phyloP scores from a whole-genome alignment of 2,888 invertebrate species.

The Dynastes hyllus region DNA sequence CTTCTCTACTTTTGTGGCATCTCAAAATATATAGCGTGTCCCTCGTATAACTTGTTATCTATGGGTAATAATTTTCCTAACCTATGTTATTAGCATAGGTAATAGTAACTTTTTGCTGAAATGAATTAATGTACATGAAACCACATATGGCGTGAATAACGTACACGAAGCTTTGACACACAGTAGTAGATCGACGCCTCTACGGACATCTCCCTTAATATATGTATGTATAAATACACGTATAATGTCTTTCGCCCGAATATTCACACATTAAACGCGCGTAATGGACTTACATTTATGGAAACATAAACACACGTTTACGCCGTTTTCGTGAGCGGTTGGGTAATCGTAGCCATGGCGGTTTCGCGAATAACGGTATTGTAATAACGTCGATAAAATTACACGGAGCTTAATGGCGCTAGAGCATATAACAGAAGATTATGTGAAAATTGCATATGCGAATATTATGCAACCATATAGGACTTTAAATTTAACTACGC shows the following conservation, averaged over 20 bases:
- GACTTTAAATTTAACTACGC: not conserved
- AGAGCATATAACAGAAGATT: slow-evolving; percentile 12
- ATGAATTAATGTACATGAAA: not conserved
- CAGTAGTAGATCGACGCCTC: not conserved
- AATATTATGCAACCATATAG: not conserved
- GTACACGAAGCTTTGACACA: not conserved
- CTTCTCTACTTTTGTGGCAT: too few relatives aligned
- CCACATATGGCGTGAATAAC: slow-evolving; percentile 2
- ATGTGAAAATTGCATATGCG: slow-evolving; percentile 10
- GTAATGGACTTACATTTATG: slow-evolving; percentile 29
- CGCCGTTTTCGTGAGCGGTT: slow-evolving; percentile 12
- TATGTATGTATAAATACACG: slow-evolving; percentile 11
- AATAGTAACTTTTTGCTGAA: not conserved
- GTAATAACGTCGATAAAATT: slow-evolving; percentile 25
- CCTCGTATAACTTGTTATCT: too few relatives aligned
- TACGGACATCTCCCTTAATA: slow-evolving; percentile 4
- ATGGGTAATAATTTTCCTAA: too few relatives aligned
- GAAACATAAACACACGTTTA: slow-evolving; percentile 20
- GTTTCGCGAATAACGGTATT: slow-evolving; percentile 29
- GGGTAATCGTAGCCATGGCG: slow-evolving; percentile 14
- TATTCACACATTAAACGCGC: slow-evolving; percentile 22
- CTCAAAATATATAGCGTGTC: too few relatives aligned
- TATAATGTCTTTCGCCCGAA: slow-evolving; percentile 14
- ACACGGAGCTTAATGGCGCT: slow-evolving; percentile 13
- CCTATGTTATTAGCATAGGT: not conserved